A percentile compares a stretch with the other conserved stretches of the same genome.
phyloP scores from a whole-genome alignment of 2,113 vertebrate species.

The Tyto alba region DNA sequence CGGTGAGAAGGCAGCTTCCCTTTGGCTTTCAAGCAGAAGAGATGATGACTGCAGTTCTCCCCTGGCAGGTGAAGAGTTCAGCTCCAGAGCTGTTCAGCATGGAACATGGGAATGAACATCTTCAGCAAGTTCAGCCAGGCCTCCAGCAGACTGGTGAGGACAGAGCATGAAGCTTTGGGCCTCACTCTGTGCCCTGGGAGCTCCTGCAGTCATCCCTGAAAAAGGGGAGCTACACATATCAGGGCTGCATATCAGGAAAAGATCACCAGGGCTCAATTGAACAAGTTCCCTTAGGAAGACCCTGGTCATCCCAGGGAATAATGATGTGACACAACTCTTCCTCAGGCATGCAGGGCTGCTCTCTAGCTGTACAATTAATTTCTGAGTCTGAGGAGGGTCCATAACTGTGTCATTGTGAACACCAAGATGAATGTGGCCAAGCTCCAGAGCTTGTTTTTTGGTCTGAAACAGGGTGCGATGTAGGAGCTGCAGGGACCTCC shows the following conservation, averaged over 20 bases:
- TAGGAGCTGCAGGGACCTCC: background rate
- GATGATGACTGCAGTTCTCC: background rate
- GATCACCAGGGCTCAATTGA: background rate
- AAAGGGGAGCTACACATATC: background rate
- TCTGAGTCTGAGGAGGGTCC: background rate
- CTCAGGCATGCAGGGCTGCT: background rate
- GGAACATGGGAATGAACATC: background rate
- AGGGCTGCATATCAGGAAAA: background rate
- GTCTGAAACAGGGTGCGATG: background rate
- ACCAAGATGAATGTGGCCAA: too few species aligned
- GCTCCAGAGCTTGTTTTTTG: background rate
- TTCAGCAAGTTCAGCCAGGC: background rate
- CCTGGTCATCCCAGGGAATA: background rate
- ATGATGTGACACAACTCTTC: background rate
- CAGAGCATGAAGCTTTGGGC: background rate
- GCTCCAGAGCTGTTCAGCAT: background rate
- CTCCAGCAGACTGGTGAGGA: background rate
- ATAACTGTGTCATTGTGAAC: background rate
- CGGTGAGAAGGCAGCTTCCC: background rate
- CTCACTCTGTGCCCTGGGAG: background rate
- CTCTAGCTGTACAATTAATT: background rate
- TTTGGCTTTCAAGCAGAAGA: background rate
- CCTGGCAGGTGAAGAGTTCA: background rate
- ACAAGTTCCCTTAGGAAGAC: background rate
- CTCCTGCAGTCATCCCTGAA: background rate